A percentile compares a stretch with the other conserved stretches of the same genome.
Evolutionary conservation across 64 coral and sea anemone genomes (phyloP).

Genomic region (Stylophora pistillata): DNA sequence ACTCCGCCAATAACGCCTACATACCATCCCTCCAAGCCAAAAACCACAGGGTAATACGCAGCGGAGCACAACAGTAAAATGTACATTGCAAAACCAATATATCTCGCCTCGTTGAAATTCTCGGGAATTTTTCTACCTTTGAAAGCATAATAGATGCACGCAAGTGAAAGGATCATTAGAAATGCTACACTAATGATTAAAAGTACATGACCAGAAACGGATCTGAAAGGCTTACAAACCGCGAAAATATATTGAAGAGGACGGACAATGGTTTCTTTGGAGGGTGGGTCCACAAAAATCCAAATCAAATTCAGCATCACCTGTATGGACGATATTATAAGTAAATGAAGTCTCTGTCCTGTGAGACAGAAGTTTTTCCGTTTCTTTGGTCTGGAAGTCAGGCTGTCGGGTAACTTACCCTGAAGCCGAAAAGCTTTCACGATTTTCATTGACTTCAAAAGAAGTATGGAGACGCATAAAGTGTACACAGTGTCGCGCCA

Average conservation of each 20-base stretch:
- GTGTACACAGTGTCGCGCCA: slow-evolving; percentile 45
- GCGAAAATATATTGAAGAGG: slow-evolving; percentile 35
- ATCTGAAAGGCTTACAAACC: slow-evolving; percentile 31
- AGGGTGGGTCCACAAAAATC: slow-evolving; percentile 54
- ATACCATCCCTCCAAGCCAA: slow-evolving; percentile 64
- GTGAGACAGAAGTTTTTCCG: not conserved
- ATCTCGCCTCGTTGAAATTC: slow-evolving; percentile 77
- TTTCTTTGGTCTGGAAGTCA: not conserved
- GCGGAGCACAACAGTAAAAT: slow-evolving; percentile 45
- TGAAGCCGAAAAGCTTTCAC: slow-evolving; percentile 44
- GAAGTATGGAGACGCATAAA: slow-evolving; percentile 43
- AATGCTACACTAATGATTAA: not conserved
- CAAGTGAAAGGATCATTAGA: slow-evolving; percentile 3
- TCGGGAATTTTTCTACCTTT: slow-evolving; percentile 60
- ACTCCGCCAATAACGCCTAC: slow-evolving; percentile 46
- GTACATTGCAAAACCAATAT: slow-evolving; percentile 70
- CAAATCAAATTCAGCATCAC: slow-evolving; percentile 11
- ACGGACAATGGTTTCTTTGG: not conserved
- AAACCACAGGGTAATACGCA: slow-evolving; percentile 55
- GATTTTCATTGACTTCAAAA: slow-evolving; percentile 54
- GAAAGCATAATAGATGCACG: slow-evolving; percentile 62
- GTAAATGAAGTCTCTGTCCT: slow-evolving; percentile 4
- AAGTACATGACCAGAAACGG: not conserved
- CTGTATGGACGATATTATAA: not conserved
- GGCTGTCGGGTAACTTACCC: not conserved